Evolutionary conservation across 2,888 invertebrate genomes (phyloP), one percentile per base, ranked within the genome.

Genomic region (Stenodema calcarata): DNA sequence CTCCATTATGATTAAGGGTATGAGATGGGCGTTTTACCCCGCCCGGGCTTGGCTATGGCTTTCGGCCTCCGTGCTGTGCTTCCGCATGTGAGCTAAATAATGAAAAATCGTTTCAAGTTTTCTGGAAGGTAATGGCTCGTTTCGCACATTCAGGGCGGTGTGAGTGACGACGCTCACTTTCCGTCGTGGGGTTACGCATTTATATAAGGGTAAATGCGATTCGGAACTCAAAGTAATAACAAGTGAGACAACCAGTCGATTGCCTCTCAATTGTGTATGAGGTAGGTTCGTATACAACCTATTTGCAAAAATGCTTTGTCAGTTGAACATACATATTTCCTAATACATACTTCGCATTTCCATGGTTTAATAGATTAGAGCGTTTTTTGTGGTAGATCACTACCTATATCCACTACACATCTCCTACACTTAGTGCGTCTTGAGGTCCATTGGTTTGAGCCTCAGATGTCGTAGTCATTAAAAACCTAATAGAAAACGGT

Each of bases 1-100:
- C 50, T 80, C 80, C 80, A 80, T 80, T 80, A 80, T 80, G 50
- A 54, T 80, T 80, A 80, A 80, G 35, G 80, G 30, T 80, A 54
- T 30, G 80, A 54, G 18, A 78, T 23, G 78, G 47, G 27, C 42
- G 44, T 44, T 78, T 78, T 78, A 78, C 76, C 73, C 73, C 35
- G n/a, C 27, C 30, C 27, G 7, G 4, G 62, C 62, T 62, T 7
- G 62, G 62, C 23, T 23, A 62, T 62, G 62, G 62, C 62, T 62
- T 62, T 18, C 23, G 62, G 62, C 23, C 62, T 62, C 27, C 62
- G 62, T 62, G 62, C 23, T 62, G 11, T 62, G 62, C 62, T 62
- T 23, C 62, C 62, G 62, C 62, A 7, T 62, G 62, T 62, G 62
- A 62, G 62, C 62, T 62, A 62, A 62, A 62, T 62, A 62, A 62